Evolutionary conservation across 2,797 vertebrate species (phyloP).

Genomic region (Coregonus ussuriensis): DNA sequence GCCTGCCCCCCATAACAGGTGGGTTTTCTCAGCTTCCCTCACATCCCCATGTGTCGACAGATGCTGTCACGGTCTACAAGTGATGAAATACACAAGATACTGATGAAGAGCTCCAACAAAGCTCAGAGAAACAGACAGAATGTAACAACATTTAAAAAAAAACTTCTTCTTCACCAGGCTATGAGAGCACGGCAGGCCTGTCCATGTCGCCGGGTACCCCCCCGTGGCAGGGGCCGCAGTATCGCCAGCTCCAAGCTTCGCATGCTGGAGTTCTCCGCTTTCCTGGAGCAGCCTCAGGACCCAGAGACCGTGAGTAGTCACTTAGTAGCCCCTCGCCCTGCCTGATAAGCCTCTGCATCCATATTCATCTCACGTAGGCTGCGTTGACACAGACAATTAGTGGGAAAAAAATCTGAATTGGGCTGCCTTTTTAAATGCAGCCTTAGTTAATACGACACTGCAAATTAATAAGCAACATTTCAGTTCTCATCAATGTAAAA

Average conservation of each 20-base stretch:
- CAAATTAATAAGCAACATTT: too few species aligned
- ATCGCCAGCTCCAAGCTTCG: slow-evolving; percentile 91
- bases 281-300: slow-evolving; percentile 91
- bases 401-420: too few species aligned
- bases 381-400: too few species aligned
- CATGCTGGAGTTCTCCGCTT: slow-evolving; percentile 95
- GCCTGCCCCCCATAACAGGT: slow-evolving; percentile 88
- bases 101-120: slow-evolving; percentile 24
- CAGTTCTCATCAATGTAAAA: too few species aligned
- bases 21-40: slow-evolving; percentile 48
- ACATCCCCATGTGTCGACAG: slow-evolving; percentile 50
- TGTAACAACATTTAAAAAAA: slow-evolving; percentile 27
- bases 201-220: slow-evolving; percentile 82
- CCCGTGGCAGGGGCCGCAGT: slow-evolving; percentile 89
- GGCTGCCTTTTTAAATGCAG: too few species aligned
- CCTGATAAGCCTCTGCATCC: not conserved
- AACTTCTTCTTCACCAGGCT: slow-evolving; percentile 73
- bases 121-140: slow-evolving; percentile 32
- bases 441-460: too few species aligned
- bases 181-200: slow-evolving; percentile 83
- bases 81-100: slow-evolving; percentile 34
- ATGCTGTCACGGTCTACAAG: slow-evolving; percentile 39
- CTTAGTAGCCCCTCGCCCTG: slow-evolving; percentile 26
- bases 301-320: slow-evolving; percentile 83
- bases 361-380: not conserved